Evolutionary conservation across 2,797 vertebrate species (phyloP), one percentile per base, ranked within the genome.

Genomic region (Esox masquinongy): DNA sequence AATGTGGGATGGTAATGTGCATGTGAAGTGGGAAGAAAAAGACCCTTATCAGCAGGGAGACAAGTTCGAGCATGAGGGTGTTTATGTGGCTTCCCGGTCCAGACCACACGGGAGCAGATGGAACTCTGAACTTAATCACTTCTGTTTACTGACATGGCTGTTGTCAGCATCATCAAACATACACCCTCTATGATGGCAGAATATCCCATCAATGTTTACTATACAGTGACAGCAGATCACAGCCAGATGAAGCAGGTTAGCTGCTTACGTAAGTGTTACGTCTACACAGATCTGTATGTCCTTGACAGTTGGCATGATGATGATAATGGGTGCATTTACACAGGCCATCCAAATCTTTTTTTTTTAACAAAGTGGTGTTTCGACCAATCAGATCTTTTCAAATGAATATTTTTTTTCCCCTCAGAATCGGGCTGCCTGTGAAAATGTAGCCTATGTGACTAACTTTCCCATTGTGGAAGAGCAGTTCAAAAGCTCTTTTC

Each of bases 1-100:
- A 15, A 67, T 68, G 68, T 63, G 78, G 66, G 66, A 73, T 73
- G 71, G 70, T 75, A 39, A 36, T 53, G 17, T 29, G 67, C 74
- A 29, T 34, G 64, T 66, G 63, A 66, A n/a, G 63, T 14, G 26
- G 66, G 29, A 34, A 39, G 67, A 43, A 36, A n/a, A n/a, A 77
- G 64, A 75, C 67, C 77, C 80, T 80, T 76, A 64, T 26, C 51
- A 61, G 75, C 47, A 59, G 68, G 36, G 70, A 36, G 71, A 24
- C 49, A 53, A 47, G 51, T 74, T 77, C 70, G 69, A 76, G 56
- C 59, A 61, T 51, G 14, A 47, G 63, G 74, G 67, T 84, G 71
- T 76, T 82, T 70, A 70, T 47, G 71, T 72, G 51, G 50, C 69
- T 80, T 56, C 64, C 16, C 29, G 26, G 31, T 72, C 56, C 49